phyloP scores from a whole-genome alignment of 2,113 vertebrate genomes.

The Ptilonorhynchus violaceus region DNA sequence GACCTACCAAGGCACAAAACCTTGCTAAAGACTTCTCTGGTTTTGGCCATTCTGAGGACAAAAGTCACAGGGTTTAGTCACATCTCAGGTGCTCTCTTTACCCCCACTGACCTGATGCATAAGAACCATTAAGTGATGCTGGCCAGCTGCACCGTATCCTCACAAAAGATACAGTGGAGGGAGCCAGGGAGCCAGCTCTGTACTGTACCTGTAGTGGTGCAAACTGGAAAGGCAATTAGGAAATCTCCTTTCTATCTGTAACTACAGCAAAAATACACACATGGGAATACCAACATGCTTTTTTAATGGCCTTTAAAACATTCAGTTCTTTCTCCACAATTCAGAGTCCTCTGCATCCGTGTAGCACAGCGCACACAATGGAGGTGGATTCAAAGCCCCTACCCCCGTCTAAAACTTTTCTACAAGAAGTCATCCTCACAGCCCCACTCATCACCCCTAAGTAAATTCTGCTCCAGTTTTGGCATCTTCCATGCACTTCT shows the following conservation, averaged over 20 bases:
- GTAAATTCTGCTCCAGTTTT: not conserved
- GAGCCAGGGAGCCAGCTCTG: not conserved
- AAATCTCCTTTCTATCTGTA: not conserved
- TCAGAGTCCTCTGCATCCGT: not conserved
- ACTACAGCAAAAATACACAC: not conserved
- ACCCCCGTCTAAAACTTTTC: fast-evolving
- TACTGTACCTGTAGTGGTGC: not conserved
- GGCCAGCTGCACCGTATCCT: not conserved
- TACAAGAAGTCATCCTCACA: not conserved
- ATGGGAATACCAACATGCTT: not conserved
- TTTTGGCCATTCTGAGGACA: not conserved
- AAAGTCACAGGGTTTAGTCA: not conserved
- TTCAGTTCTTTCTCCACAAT: not conserved
- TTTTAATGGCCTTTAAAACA: not conserved
- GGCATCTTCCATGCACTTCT: not conserved
- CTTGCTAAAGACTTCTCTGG: not conserved
- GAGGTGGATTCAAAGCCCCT: not conserved
- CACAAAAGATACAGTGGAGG: not conserved
- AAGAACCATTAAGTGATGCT: not conserved
- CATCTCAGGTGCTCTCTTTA: not conserved
- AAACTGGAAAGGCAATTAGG: not conserved
- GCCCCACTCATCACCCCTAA: not conserved
- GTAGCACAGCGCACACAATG: not conserved
- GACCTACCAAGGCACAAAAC: not conserved
- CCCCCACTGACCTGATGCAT: not conserved